These are phyloP conservation scores for Xenopus tropicalis DNA, from an alignment of 2,113 vertebrate genomes.

Conservation along the genomic window DNA sequence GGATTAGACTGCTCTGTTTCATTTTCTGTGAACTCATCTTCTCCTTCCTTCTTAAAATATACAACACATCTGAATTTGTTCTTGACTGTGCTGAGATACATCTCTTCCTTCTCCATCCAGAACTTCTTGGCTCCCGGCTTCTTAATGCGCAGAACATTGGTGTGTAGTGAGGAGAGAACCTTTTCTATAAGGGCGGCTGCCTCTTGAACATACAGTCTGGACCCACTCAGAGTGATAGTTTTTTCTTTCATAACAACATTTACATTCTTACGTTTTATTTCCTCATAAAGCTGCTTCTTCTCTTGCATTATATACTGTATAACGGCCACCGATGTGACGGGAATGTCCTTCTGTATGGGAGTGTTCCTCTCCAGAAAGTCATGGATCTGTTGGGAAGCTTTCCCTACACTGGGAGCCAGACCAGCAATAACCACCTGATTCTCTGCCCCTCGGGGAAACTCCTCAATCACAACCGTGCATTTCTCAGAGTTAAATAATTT, in stretches of 20 bases:
- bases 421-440: conserved; percentile 67
- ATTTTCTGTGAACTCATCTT: neutral
- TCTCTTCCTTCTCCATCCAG: conserved; percentile 58
- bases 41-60: conserved; percentile 56
- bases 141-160: conserved; percentile 51
- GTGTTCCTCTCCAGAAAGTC: conserved; percentile 68
- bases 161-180: conserved; percentile 51
- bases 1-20: conserved; percentile 33
- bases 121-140: conserved; percentile 68
- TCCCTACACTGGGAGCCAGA: conserved; percentile 51
- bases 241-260: conserved; percentile 48
- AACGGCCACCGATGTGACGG: conserved; percentile 42
- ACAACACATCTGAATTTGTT: conserved; percentile 63
- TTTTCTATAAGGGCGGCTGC: conserved; percentile 45
- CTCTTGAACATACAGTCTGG: conserved; percentile 56
- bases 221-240: conserved; percentile 59
- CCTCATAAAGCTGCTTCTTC: conserved; percentile 39
- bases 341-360: conserved; percentile 54
- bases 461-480: conserved; percentile 50
- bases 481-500: conserved; percentile 46
- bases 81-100: conserved; percentile 49
- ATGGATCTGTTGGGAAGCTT: conserved; percentile 51
- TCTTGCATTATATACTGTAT: conserved; percentile 63
- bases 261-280: conserved; percentile 55
- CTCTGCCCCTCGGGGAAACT: conserved; percentile 24